These are phyloP conservation scores for Latheticus oryzae DNA, from an alignment of 2,888 invertebrate genomes.

Conservation along the genomic window DNA sequence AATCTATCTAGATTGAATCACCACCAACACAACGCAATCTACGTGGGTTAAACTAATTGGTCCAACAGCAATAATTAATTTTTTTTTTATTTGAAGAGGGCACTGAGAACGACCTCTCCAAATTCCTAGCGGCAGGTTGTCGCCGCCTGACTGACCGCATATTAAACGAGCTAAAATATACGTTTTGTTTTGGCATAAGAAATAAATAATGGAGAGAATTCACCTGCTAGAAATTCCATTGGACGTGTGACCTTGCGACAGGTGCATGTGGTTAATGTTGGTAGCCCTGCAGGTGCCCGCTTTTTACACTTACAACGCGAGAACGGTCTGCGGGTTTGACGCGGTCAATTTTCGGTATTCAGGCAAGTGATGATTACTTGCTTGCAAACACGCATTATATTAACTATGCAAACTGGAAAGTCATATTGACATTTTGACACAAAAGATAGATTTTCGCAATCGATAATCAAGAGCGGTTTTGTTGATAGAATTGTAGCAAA, in stretches of 20 bases:
- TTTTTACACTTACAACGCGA: conserved; percentile 17
- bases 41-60: conserved; percentile 28
- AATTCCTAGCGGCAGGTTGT: conserved; percentile 17
- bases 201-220: conserved; percentile 23
- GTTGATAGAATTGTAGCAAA: conserved; percentile 12
- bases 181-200: conserved; percentile 29
- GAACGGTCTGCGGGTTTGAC: conserved; percentile 7
- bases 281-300: conserved; percentile 25
- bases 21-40: conserved; percentile 32
- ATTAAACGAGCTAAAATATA: conserved; percentile 19
- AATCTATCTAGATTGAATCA: conserved; percentile 28
- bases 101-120: conserved; percentile 5
- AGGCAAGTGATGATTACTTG: too few relatives aligned
- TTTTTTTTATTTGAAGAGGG: conserved; percentile 12
- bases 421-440: too few relatives aligned
- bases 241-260: conserved; percentile 28
- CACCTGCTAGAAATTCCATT: conserved; percentile 25
- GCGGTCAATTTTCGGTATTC: too few relatives aligned
- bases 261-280: conserved; percentile 25
- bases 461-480: conserved; percentile 8
- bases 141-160: conserved; percentile 2
- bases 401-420: too few relatives aligned
- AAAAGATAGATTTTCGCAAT: too few relatives aligned
- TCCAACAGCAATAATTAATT: conserved; percentile 14
- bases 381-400: too few relatives aligned